Base-by-base conservation (phyloP, 2,797 vertebrate genomes). In the Periparus ater region DNA sequence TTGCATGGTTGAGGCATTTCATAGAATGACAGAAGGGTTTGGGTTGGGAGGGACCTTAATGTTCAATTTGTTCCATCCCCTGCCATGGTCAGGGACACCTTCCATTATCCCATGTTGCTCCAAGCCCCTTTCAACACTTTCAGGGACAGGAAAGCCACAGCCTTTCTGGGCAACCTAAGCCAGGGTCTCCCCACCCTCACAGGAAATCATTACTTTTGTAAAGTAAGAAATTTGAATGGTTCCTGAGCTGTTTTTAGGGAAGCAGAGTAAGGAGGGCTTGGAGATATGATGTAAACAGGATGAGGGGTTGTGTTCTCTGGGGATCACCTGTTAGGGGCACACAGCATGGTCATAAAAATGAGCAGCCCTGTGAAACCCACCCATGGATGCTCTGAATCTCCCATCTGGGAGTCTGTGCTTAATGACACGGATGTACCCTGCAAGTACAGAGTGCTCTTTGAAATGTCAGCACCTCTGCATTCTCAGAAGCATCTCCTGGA, bases 361-460 rank as follows among this genome's bases (percentile, higher is more conserved):
- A 60, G 76, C 15, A 26, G 36, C 57, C 58, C 50, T 22, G 54
- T 75, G 76, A 22, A 57, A 48, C 0, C 2, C 13, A 21, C n/a
- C 73, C 17, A 0, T 26, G 68, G 54, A 11, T 83, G 42, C 51
- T 44, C 40, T 63, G 20, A 3, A 22, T 54, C 7, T 44, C 70
- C 76, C 51, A 15, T 11, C 62, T 76, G 85, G 55, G 63, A 71
- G 23, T 3, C 34, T 44, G n/a, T 88, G 67, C 86, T 92, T 32
- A 19, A 20, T 60, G 83, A 17, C 63, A 70, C 0, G 1, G n/a
- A 16, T 1, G 3, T 4, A 11, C 47, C 54, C 7, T 23, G 67
- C 34, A 8, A 17, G 29, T 45, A 72, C 61, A 36, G 42, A 25
- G 8, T 42, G 55, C 77, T 78, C 71, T 71, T 63, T 1, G 19